These are phyloP conservation scores for Eurytoma adleriae DNA, from an alignment of 2,888 invertebrate species.

Conservation along the genomic window DNA sequence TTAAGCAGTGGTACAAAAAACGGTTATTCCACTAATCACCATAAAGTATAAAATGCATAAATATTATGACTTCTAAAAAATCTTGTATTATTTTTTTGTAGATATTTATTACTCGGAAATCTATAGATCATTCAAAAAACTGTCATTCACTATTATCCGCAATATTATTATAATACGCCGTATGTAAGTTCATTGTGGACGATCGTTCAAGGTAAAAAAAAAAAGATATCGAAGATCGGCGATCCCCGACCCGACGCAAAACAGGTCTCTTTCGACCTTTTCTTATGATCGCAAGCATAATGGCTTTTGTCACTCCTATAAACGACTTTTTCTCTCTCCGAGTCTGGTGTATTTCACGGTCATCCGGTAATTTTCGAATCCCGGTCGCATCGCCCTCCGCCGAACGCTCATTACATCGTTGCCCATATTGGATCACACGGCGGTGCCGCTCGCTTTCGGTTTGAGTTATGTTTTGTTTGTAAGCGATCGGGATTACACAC, in stretches of 20 bases:
- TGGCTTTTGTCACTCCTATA: constrained; percentile 58
- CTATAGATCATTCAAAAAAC: constrained; percentile 19
- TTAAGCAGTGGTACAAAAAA: too few relatives aligned
- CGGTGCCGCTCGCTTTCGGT: not conserved
- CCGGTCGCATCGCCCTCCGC: constrained; percentile 31
- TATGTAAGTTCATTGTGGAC: not conserved
- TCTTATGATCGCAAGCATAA: constrained; percentile 44
- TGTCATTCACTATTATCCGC: constrained; percentile 8
- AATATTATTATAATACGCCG: constrained; percentile 38
- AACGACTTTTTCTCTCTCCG: constrained; percentile 49
- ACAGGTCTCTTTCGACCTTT: constrained; percentile 44
- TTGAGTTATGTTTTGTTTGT: not conserved
- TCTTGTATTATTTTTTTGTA: too few relatives aligned
- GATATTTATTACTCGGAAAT: too few relatives aligned
- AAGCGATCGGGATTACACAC: not conserved
- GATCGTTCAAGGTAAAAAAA: constrained; percentile 16
- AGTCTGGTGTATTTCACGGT: constrained; percentile 52
- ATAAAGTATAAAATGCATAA: too few relatives aligned
- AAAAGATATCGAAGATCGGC: constrained; percentile 20
- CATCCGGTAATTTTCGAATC: constrained; percentile 56
- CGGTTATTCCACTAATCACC: too few relatives aligned
- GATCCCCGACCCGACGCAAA: constrained; percentile 26
- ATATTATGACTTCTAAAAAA: too few relatives aligned
- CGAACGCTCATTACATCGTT: constrained; percentile 10
- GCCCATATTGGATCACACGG: not conserved